phyloP scores from a whole-genome alignment of 2,888 invertebrate genomes.

The Drosophila niveifrons region DNA sequence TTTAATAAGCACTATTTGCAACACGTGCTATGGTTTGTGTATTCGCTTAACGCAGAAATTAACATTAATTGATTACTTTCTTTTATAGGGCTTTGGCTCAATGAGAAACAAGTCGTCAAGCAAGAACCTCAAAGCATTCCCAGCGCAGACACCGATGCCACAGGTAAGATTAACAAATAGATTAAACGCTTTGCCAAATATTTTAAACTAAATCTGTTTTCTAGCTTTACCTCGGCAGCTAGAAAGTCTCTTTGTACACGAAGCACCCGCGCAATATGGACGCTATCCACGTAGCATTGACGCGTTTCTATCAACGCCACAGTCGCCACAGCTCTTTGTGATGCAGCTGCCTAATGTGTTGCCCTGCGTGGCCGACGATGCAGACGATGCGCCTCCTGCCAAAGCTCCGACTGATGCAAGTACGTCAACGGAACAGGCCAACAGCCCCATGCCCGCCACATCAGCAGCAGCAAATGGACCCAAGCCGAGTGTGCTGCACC shows the following conservation, averaged over 20 bases:
- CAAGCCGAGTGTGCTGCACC: constrained; percentile 66
- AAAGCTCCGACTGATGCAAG: constrained; percentile 8
- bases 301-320: constrained; percentile 73
- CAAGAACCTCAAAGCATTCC: constrained; percentile 22
- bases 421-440: constrained; percentile 32
- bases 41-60: too few relatives aligned
- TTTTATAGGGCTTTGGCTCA: constrained; percentile 60
- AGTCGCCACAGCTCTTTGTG: constrained; percentile 83
- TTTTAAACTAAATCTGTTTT: constrained; percentile 1
- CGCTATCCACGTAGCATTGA: constrained; percentile 80
- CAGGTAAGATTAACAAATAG: constrained; percentile 24
- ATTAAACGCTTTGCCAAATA: background rate
- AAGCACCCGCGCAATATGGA: constrained; percentile 60
- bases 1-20: too few relatives aligned
- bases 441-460: constrained; percentile 32
- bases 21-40: too few relatives aligned
- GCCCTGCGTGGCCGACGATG: constrained; percentile 71
- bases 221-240: constrained; percentile 70
- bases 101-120: constrained; percentile 34
- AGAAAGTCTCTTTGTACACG: constrained; percentile 59
- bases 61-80: background rate
- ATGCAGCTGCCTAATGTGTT: constrained; percentile 80
- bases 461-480: constrained; percentile 11
- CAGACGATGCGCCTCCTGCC: constrained; percentile 35
- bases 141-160: constrained; percentile 1